Evolutionary conservation across 2,797 vertebrate species (phyloP).

Genomic region (Phalloptychus januarius): DNA sequence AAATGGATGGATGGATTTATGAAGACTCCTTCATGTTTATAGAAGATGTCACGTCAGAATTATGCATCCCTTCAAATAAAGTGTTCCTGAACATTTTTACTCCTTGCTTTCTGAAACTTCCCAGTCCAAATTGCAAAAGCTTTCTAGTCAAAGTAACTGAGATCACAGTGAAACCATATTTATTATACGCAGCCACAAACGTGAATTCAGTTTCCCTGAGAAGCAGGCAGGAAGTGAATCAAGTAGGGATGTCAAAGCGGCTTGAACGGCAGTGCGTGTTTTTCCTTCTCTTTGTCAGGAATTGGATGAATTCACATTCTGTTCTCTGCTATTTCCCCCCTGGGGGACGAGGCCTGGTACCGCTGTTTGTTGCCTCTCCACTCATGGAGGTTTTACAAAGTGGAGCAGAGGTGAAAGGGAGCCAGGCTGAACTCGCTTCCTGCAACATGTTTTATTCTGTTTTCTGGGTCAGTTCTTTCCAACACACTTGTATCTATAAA

Average conservation of each 20-base stretch:
- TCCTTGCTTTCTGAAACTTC: background rate
- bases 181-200: constrained; percentile 17
- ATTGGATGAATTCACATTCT: constrained; percentile 62
- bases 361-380: constrained; percentile 32
- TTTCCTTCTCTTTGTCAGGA: constrained; percentile 33
- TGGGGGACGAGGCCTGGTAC: constrained; percentile 20
- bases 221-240: constrained; percentile 31
- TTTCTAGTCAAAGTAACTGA: constrained; percentile 2
- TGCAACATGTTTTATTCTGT: constrained; percentile 39
- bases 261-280: constrained; percentile 29
- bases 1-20: too few species aligned
- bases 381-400: constrained; percentile 45
- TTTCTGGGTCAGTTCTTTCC: constrained; percentile 49
- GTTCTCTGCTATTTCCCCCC: constrained; percentile 52
- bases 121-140: constrained; percentile 1
- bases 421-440: constrained; percentile 51
- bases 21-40: too few species aligned
- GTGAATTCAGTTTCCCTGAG: constrained; percentile 11
- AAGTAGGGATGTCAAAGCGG: constrained; percentile 39
- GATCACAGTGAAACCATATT: constrained; percentile 34
- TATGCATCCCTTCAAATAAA: too few species aligned
- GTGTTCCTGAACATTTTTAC: background rate
- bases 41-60: too few species aligned
- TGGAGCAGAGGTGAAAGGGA: constrained; percentile 39
- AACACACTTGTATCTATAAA: constrained; percentile 54